phyloP scores from a whole-genome alignment of 30 jellyfish, hydroid and myxozoan genomes.

The Hydractinia symbiolongicarpus region DNA sequence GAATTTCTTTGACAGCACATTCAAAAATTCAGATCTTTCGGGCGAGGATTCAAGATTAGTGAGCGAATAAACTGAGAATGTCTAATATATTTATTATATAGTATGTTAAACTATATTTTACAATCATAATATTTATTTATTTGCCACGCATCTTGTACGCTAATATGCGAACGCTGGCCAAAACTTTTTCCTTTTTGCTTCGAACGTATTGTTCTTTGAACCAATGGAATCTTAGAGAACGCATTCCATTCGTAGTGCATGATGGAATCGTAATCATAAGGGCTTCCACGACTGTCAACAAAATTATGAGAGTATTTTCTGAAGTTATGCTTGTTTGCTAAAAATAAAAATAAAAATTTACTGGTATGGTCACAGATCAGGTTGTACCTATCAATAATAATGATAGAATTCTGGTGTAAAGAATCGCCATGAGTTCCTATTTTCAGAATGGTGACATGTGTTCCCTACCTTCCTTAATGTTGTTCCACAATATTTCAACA shows the following conservation, averaged over 20 bases:
- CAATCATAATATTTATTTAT: not conserved
- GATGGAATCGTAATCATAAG: constrained; percentile 23
- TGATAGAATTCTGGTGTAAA: too few relatives aligned
- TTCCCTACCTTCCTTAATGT: constrained; percentile 60
- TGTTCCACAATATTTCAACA: constrained; percentile 69
- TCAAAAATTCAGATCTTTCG: too few relatives aligned
- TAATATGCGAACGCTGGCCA: constrained; percentile 14
- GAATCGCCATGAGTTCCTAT: too few relatives aligned
- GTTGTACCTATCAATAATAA: too few relatives aligned
- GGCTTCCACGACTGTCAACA: not conserved
- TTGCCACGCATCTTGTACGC: constrained; percentile 12
- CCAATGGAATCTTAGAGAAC: constrained; percentile 1
- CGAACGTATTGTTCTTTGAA: constrained; percentile 10
- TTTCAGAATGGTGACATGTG: too few relatives aligned
- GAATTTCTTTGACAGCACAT: too few relatives aligned
- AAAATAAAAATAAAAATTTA: not conserved
- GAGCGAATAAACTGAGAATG: too few relatives aligned
- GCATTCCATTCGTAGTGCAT: constrained; percentile 29
- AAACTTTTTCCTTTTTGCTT: not conserved
- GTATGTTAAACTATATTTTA: too few relatives aligned
- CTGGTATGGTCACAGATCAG: too few relatives aligned
- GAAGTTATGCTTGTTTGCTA: constrained; percentile 20
- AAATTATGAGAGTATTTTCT: not conserved
- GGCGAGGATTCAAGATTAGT: too few relatives aligned
- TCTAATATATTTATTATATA: too few relatives aligned